Conservation (phyloP, 2,113 vertebrate species). For the Donacobius atricapilla region DNA sequence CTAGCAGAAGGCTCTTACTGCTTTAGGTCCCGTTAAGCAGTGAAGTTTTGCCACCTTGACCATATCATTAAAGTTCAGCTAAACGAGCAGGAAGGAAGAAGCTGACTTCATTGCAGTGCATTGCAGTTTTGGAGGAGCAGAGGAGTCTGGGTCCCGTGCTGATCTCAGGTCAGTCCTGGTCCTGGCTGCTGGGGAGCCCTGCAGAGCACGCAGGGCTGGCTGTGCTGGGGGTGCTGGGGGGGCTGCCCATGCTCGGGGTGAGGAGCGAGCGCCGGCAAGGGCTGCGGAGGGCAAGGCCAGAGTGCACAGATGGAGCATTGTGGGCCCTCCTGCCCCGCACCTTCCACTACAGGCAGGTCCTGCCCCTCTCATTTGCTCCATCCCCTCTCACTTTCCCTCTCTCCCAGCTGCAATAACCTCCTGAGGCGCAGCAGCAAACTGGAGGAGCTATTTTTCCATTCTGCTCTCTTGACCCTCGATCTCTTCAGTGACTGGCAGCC, state of each 20-base stretch:
- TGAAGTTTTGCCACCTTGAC: neutral
- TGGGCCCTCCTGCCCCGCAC: neutral
- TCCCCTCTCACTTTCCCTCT: neutral
- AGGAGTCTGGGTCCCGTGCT: neutral
- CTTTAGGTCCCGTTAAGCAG: neutral
- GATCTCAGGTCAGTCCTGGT: neutral
- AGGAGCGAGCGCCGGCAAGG: neutral
- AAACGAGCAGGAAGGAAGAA: neutral
- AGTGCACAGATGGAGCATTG: neutral
- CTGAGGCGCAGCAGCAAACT: neutral
- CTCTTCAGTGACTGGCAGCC: conserved; percentile 1
- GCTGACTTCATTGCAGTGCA: neutral
- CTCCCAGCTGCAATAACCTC: neutral
- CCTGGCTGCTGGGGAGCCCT: neutral
- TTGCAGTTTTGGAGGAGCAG: neutral
- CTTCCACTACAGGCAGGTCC: neutral
- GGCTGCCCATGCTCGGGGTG: neutral
- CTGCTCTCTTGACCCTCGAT: neutral
- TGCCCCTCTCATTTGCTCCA: neutral
- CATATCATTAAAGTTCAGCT: neutral
- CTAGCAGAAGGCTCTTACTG: neutral
- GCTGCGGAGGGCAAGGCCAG: neutral
- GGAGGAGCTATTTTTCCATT: neutral
- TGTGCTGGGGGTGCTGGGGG: neutral
- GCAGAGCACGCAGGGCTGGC: neutral